Evolutionary conservation across 2,888 invertebrate species (phyloP), one percentile per base, ranked within the genome.

Genomic region (Drosophila melanocephala): DNA sequence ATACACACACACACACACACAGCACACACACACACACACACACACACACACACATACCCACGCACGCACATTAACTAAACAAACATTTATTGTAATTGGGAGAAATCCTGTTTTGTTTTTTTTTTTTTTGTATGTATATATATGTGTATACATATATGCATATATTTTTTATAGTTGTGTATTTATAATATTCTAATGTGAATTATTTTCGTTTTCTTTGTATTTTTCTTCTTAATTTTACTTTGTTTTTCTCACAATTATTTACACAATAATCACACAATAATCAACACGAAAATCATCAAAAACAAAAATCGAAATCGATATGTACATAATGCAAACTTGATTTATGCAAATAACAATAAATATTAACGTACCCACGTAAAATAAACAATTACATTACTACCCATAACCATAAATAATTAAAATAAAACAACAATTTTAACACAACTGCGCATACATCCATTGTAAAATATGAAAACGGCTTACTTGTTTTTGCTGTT

Each of bases 401-500:
- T 9, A n/a, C n/a, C 3, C 30, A 32, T n/a, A 28, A 39, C 19
- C 26, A 26, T 28, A 28, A 19, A 53, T 33, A 30, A 52, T n/a
- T 60, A 2, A 19, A 66, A 22, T 5, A 22, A 57, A 37, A 42
- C 9, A 28, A 51, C 22, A 67, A 62, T 44, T 22, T 42, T 16
- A 30, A 50, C 16, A 28, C 28, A 19, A 26, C 39, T 59, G 42
- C 47, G 22, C 50, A 56, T 19, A 55, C 22, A 55, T 37, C 19
- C 28, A 37, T 39, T 57, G 39, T 28, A n/a, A 39, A 14, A 59
- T 44, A 55, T 47, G 26, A 12, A 32, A 32, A 60, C 30, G 53
- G 44, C 47, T 55, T 62, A 44, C 9, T 55, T 26, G 35, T 60
- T 70, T 44, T 61, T 64, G 58, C 57, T 72, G 51, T 72, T 62